Evolutionary conservation across 2,888 invertebrate genomes (phyloP).

Genomic region (Eumacrocentrus americanus): DNA sequence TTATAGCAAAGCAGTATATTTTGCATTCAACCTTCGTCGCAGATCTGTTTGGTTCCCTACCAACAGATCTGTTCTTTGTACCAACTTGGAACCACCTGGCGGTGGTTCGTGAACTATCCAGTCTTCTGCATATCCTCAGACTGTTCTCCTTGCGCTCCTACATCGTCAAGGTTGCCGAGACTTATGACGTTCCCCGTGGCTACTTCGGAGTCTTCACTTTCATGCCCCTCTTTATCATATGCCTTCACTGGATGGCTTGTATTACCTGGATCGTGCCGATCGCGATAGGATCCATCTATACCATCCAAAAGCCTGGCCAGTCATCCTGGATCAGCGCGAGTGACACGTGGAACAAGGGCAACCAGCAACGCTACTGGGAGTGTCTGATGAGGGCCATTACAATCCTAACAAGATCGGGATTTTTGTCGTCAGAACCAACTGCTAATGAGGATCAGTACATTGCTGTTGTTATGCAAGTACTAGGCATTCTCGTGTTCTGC

Average conservation of each 20-base stretch:
- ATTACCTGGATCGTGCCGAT: slow-evolving; percentile 53
- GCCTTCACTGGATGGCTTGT: slow-evolving; percentile 55
- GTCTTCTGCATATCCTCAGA: slow-evolving; percentile 47
- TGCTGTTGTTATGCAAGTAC: slow-evolving; percentile 40
- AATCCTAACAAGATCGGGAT: slow-evolving; percentile 50
- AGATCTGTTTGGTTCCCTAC: slow-evolving; percentile 52
- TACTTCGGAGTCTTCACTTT: slow-evolving; percentile 44
- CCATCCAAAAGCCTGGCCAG: slow-evolving; percentile 28
- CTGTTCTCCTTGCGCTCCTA: slow-evolving; percentile 44
- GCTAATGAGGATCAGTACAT: slow-evolving; percentile 49
- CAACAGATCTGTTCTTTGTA: slow-evolving; percentile 52
- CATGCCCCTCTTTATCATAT: slow-evolving; percentile 44
- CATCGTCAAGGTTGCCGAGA: slow-evolving; percentile 38
- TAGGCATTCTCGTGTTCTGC: slow-evolving; percentile 45
- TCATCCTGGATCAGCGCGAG: slow-evolving; percentile 51
- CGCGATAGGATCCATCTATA: slow-evolving; percentile 34
- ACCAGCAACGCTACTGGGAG: slow-evolving; percentile 40
- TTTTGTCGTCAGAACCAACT: slow-evolving; percentile 39
- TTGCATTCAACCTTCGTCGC: slow-evolving; percentile 43
- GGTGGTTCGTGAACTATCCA: slow-evolving; percentile 44
- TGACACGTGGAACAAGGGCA: slow-evolving; percentile 40
- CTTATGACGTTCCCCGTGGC: slow-evolving; percentile 39
- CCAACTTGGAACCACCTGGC: slow-evolving; percentile 36
- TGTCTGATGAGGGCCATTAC: slow-evolving; percentile 46
- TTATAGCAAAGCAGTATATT: slow-evolving; percentile 45